phyloP scores from a whole-genome alignment of 2,797 vertebrate species.

The Lacerta agilis region DNA sequence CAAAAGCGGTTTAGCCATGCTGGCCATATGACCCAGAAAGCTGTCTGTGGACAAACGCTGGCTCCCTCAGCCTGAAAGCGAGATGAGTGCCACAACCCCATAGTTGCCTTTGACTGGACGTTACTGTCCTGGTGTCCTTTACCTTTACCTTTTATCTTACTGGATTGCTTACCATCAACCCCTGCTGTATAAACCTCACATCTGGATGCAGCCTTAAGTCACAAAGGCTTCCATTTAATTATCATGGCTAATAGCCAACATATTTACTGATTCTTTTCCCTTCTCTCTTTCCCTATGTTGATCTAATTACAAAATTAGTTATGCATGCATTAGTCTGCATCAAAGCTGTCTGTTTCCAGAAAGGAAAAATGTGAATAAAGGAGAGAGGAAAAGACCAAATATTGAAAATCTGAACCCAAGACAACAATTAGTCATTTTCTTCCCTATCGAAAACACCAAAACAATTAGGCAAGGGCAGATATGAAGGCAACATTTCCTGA shows the following conservation, averaged over 20 bases:
- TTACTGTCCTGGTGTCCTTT: too few species aligned
- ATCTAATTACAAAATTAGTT: background rate
- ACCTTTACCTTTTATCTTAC: too few species aligned
- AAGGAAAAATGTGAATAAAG: rapidly evolving
- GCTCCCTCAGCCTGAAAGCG: too few species aligned
- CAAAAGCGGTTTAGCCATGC: too few species aligned
- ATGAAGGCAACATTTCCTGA: constrained; percentile 48
- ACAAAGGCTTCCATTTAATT: background rate
- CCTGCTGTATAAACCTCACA: too few species aligned
- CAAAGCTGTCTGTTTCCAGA: background rate
- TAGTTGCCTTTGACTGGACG: too few species aligned
- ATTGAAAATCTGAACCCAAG: background rate
- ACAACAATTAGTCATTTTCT: background rate
- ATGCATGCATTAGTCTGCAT: background rate
- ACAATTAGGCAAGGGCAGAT: background rate
- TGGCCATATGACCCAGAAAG: too few species aligned
- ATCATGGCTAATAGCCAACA: background rate
- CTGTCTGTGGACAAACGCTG: too few species aligned
- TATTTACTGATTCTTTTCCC: background rate
- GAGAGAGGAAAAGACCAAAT: background rate
- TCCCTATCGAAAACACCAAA: background rate
- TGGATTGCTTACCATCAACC: too few species aligned
- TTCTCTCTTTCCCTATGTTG: background rate
- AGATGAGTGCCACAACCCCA: too few species aligned
- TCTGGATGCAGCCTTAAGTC: too few species aligned